Percentiles rank a stretch among this genome's conserved stretches.
phyloP scores from a whole-genome alignment of 2,888 invertebrate species.

The Carterocephalus palaemon region DNA sequence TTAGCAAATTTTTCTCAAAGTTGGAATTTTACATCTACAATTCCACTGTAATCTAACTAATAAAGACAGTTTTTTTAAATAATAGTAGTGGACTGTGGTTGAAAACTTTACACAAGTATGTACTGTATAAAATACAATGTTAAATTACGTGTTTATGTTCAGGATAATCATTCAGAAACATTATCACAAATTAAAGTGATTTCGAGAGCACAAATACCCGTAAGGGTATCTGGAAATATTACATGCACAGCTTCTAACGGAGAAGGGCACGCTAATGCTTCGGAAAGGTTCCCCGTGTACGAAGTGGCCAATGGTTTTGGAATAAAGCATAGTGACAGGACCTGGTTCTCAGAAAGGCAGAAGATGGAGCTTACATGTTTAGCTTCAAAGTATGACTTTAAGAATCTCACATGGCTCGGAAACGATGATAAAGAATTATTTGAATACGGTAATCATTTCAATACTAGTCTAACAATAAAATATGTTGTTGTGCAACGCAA shows the following conservation, averaged over 20 bases:
- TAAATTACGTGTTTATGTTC: no score
- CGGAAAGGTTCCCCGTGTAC: constrained; percentile 45
- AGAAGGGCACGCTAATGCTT: not conserved
- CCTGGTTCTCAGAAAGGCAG: constrained; percentile 52
- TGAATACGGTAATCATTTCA: constrained; percentile 38
- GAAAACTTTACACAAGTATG: no score
- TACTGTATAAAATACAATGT: no score
- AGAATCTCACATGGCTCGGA: constrained; percentile 52
- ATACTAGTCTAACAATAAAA: no score
- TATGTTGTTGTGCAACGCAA: no score
- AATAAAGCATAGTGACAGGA: constrained; percentile 38
- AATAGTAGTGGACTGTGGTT: no score
- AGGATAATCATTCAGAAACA: not conserved
- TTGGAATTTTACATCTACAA: no score
- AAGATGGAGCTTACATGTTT: constrained; percentile 48
- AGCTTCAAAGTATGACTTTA: constrained; percentile 56
- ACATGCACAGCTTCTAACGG: constrained; percentile 49
- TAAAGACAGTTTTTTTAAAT: no score
- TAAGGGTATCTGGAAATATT: constrained; percentile 45
- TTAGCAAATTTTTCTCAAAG: no score
- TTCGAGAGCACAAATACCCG: constrained; percentile 42
- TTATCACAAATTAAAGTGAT: constrained; percentile 31
- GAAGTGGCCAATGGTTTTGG: constrained; percentile 60
- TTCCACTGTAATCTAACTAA: no score
- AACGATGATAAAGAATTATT: constrained; percentile 30